Evolutionary conservation across 2,888 invertebrate genomes (phyloP).

Genomic region (Cremastobaeus sp.): DNA sequence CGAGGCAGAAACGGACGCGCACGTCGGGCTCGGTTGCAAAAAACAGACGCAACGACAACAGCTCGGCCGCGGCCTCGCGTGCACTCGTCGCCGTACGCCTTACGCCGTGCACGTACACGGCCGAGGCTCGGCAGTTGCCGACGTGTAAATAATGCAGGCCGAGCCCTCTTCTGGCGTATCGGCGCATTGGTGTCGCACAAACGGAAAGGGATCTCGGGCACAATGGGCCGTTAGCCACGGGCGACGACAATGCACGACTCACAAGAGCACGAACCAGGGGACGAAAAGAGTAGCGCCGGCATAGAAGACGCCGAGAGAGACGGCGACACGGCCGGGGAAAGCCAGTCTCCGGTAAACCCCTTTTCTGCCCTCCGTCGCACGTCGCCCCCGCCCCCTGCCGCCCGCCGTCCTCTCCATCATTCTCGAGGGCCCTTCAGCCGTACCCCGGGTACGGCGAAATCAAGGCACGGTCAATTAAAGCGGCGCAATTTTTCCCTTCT

Average conservation of each 20-base stretch:
- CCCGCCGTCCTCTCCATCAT: conserved; percentile 59
- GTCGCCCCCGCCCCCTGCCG: conserved; percentile 22
- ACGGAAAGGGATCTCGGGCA: conserved; percentile 66
- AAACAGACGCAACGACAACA: conserved; percentile 23
- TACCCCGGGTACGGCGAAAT: conserved; percentile 71
- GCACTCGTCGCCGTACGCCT: too few relatives aligned
- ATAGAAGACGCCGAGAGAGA: conserved; percentile 34
- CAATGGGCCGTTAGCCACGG: conserved; percentile 74
- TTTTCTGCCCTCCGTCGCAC: conserved; percentile 17
- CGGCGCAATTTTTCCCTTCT: conserved; percentile 63
- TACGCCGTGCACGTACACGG: too few relatives aligned
- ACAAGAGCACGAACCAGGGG: conserved; percentile 33
- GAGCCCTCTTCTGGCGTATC: conserved; percentile 40
- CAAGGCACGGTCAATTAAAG: conserved; percentile 75
- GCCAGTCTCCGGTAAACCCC: conserved; percentile 33
- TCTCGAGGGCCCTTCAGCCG: conserved; percentile 70
- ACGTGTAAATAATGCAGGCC: conserved; percentile 70
- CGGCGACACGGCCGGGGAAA: neutral
- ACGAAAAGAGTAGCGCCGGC: conserved; percentile 26
- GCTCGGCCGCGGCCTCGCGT: conserved; percentile 8
- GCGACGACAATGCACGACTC: conserved; percentile 68
- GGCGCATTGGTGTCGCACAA: conserved; percentile 59
- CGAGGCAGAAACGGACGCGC: neutral
- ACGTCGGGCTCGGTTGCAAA: conserved; percentile 6
- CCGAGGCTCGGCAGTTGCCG: conserved; percentile 64